A percentile compares a stretch with the other conserved stretches of the same genome.
Evolutionary conservation across 1,140 invertebrate genomes (phyloP).

Genomic region (Olivierus martensii): DNA sequence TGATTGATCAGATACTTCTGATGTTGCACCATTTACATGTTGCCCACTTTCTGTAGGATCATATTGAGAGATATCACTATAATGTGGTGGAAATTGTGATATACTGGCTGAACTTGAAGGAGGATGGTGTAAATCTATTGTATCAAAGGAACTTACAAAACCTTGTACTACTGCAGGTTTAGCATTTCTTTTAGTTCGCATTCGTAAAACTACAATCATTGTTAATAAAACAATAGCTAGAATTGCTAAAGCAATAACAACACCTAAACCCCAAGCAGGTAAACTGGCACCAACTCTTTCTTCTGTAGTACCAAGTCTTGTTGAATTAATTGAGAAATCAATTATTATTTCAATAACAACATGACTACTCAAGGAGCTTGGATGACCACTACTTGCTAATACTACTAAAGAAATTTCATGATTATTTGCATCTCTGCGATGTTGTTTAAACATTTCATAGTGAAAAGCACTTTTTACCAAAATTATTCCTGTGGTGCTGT

Average conservation of each 20-base stretch:
- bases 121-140: conserved; percentile 51
- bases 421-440: conserved; percentile 37
- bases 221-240: conserved; percentile 52
- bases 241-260: conserved; percentile 64
- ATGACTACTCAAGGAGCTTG: conserved; percentile 68
- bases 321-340: conserved; percentile 40
- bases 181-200: conserved; percentile 62
- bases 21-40: conserved; percentile 42
- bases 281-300: conserved; percentile 45
- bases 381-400: conserved; percentile 70
- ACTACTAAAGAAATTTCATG: conserved; percentile 44
- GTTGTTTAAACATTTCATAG: conserved; percentile 24
- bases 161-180: conserved; percentile 37
- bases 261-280: conserved; percentile 71
- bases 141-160: conserved; percentile 64
- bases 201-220: conserved; percentile 57
- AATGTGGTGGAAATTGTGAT: conserved; percentile 66
- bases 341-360: conserved; percentile 70
- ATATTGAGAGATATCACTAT: conserved; percentile 80
- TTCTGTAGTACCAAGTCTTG: conserved; percentile 35
- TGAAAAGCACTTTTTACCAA: conserved; percentile 33
- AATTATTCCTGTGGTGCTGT: conserved; percentile 74
- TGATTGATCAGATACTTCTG: conserved; percentile 69
- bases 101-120: conserved; percentile 36
- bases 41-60: conserved; percentile 26